These are phyloP conservation scores for Halcyon smyrnensis DNA, from an alignment of 2,797 vertebrate species.

Conservation along the genomic window DNA sequence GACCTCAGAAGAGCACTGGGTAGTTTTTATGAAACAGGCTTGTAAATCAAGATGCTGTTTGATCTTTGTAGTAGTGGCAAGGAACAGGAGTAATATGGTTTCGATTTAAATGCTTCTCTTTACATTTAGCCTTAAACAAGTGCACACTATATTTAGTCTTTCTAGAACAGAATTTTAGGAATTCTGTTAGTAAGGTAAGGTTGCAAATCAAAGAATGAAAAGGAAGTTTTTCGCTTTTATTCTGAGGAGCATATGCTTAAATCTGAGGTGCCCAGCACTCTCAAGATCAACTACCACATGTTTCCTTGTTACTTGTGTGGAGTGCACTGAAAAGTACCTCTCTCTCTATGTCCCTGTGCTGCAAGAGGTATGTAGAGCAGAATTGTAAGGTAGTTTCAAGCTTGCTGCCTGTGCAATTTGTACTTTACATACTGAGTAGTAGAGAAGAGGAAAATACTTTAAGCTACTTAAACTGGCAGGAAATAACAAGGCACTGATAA, in stretches of 20 bases:
- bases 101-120: background rate
- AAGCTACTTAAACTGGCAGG: background rate
- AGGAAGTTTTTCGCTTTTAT: background rate
- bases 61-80: background rate
- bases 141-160: rapidly evolving
- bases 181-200: background rate
- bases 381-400: background rate
- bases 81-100: background rate
- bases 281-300: background rate
- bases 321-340: background rate
- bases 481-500: background rate
- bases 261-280: background rate
- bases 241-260: background rate
- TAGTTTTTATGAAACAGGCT: background rate
- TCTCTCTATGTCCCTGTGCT: background rate
- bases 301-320: background rate
- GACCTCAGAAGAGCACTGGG: background rate
- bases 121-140: background rate
- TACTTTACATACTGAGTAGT: background rate
- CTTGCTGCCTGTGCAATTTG: background rate
- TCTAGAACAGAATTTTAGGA: background rate
- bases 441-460: background rate
- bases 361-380: background rate
- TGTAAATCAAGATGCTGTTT: background rate
- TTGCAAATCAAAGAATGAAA: background rate